Conservation (phyloP, 2,113 vertebrate species). For the Azemiops feae region DNA sequence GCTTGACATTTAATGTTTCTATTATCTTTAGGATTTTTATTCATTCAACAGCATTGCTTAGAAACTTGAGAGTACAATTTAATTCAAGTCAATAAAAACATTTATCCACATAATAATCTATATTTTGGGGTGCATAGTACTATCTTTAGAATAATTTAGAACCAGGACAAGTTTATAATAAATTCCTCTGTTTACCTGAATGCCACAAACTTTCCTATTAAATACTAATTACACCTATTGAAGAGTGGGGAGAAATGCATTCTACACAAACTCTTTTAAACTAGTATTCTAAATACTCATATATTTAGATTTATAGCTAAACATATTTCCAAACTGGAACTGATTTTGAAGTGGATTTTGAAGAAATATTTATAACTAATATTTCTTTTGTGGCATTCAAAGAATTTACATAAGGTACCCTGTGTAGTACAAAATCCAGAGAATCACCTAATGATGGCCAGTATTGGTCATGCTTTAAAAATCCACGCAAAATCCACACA, state of each 20-base stretch:
- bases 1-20: not conserved
- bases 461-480: not conserved
- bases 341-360: not conserved
- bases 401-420: not conserved
- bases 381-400: not conserved
- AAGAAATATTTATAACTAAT: not conserved
- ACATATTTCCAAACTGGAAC: constrained; percentile 13
- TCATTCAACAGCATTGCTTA: not conserved
- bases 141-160: constrained; percentile 10
- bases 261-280: constrained; percentile 17
- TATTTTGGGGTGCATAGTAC: not conserved
- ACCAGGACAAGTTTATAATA: not conserved
- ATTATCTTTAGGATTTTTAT: not conserved
- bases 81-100: not conserved
- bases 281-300: not conserved
- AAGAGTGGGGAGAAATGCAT: not conserved
- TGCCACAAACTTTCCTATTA: not conserved
- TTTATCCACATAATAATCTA: not conserved
- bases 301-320: constrained; percentile 4
- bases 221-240: constrained; percentile 31
- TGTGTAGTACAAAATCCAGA: not conserved
- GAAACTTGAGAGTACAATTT: not conserved
- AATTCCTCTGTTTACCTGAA: constrained; percentile 6
- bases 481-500: not conserved
- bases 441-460: not conserved